A percentile compares a stretch with the other conserved stretches of the same genome.
phyloP scores from a whole-genome alignment of 2,888 invertebrate genomes.

The Boloria selene region DNA sequence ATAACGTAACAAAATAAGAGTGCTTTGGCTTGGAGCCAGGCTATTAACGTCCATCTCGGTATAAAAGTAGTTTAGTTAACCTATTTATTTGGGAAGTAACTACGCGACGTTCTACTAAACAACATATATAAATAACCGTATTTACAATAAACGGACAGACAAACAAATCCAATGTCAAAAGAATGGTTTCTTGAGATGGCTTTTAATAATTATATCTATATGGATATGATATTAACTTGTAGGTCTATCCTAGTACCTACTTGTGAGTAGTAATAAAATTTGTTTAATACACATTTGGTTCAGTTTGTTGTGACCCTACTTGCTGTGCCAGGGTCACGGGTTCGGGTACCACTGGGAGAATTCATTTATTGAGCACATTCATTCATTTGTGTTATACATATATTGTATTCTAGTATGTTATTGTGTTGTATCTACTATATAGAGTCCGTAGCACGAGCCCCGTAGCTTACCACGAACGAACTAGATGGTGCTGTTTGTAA shows the following conservation, averaged over 20 bases:
- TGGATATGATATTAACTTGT: background rate
- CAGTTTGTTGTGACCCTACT: too few species aligned
- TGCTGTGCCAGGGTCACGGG: too few species aligned
- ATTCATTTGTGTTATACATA: too few species aligned
- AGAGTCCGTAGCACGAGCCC: too few species aligned
- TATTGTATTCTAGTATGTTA: too few species aligned
- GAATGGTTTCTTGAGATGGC: background rate
- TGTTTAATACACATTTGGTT: background rate
- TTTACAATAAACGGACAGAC: background rate
- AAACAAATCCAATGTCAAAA: background rate
- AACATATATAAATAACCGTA: constrained; percentile 4
- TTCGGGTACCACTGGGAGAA: too few species aligned
- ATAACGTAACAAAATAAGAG: constrained; percentile 34
- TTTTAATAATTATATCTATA: background rate
- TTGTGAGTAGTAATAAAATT: too few species aligned
- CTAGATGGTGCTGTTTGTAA: too few species aligned
- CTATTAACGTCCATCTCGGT: constrained; percentile 52
- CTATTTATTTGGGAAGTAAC: constrained; percentile 53
- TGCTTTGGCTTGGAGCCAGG: constrained; percentile 62
- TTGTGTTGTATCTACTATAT: too few species aligned
- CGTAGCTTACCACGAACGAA: too few species aligned
- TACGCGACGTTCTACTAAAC: constrained; percentile 20
- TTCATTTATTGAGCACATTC: too few species aligned
- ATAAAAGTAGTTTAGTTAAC: constrained; percentile 63
- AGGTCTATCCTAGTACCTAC: background rate